Base-by-base conservation (phyloP, 2,888 invertebrate genomes). In the Apamea epomidion region DNA sequence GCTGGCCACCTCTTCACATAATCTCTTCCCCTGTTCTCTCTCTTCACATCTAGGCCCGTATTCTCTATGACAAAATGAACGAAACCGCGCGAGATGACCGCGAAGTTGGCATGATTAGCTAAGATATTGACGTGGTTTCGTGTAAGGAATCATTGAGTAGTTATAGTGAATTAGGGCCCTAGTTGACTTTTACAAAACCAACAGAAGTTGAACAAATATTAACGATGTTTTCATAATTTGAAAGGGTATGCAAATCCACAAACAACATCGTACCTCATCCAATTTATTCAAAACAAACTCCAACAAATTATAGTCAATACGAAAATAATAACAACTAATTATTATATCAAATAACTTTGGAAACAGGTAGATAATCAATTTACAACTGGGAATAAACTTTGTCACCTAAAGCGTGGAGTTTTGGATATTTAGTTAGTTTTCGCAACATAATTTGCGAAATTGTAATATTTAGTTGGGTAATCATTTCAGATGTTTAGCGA, bases 241-340 rank as follows among this genome's bases (percentile, higher is more conserved):
- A 76, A 67, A 58, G 58, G 70, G 51, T 45, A 81, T 67, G 70
- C 45, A 76, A 81, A 81, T 67, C 25, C 51, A 67, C 45, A 29
- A 81, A 73, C 64, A 81, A 72, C 42, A 58, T 64, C 32, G 18
- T 48, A 67, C 60, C 64, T 73, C 69, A 54, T 60, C 32, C 8
- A 68, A 70, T 78, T 74, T 68, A 82, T 78, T 69, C 70, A 32
- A 45, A 78, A 78, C 84, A 81, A 84, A 78, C 78, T 75, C 45
- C 25, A 74, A 76, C 82, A 82, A 85, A 82, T 85, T 79, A 79
- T 42, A 64, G 79, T 79, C 67, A 85, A 71, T 85, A 76, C 70
- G 82, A 79, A 78, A 82, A 85, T 85, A 85, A 85, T 74, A 78
- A 79, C 76, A 79, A 82, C 65, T 74, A 82, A 79, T 85, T 82